A percentile compares a stretch with the other conserved stretches of the same genome.
Conservation (phyloP, 2,888 invertebrate species). For the Aporophyla lueneburgensis region DNA sequence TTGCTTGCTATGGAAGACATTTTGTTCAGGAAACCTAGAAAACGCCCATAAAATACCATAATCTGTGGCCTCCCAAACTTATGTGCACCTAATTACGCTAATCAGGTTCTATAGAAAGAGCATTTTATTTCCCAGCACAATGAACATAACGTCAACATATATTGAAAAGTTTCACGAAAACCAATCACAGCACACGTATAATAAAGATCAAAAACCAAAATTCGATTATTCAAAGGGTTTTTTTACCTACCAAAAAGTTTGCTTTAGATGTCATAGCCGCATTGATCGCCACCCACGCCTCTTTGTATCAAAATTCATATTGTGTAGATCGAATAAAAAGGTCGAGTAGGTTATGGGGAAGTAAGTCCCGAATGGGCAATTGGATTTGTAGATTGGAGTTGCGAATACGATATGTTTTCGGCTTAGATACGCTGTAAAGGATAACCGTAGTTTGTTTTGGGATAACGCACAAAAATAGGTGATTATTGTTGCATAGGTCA, state of each 20-base stretch:
- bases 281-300: constrained; percentile 13
- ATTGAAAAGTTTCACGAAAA: not conserved
- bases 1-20: not conserved
- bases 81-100: not conserved
- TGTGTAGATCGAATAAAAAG: constrained; percentile 52
- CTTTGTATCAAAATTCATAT: constrained; percentile 49
- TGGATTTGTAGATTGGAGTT: constrained; percentile 46
- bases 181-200: constrained; percentile 3
- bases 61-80: not conserved
- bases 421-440: not conserved
- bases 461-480: not conserved
- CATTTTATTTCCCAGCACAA: not conserved
- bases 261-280: constrained; percentile 5
- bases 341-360: constrained; percentile 34
- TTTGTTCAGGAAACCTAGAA: not conserved
- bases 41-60: too few relatives aligned
- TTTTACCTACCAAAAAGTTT: constrained; percentile 29
- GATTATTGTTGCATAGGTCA: not conserved
- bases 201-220: constrained; percentile 18
- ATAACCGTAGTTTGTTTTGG: not conserved
- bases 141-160: not conserved
- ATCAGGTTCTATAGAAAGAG: not conserved
- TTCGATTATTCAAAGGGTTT: constrained; percentile 23
- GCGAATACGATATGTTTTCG: constrained; percentile 40
- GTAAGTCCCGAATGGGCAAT: constrained; percentile 52